Percentiles rank a stretch among this genome's conserved stretches.
These are phyloP conservation scores for Oxycera nigricornis DNA, from an alignment of 2,888 invertebrate genomes.

Conservation along the genomic window DNA sequence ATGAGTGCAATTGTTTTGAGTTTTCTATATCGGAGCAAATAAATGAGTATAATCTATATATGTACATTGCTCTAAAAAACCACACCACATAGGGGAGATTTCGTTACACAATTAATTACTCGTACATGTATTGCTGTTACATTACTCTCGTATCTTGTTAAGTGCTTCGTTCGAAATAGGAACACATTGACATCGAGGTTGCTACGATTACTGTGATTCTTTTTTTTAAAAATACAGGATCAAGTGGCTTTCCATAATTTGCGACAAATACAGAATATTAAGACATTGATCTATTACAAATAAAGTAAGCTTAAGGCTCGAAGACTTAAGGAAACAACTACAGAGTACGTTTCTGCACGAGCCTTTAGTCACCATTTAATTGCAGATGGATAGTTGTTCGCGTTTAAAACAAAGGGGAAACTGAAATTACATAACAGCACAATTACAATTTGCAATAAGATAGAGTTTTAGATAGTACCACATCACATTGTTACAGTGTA, in stretches of 20 bases:
- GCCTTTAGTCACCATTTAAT: background rate
- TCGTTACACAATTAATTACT: conserved; percentile 28
- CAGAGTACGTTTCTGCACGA: background rate
- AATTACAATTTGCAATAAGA: conserved; percentile 21
- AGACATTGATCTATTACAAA: background rate
- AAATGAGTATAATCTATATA: conserved; percentile 31
- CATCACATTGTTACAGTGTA: conserved; percentile 48
- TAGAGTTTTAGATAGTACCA: conserved; percentile 54
- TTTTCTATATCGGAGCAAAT: background rate
- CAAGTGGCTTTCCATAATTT: background rate
- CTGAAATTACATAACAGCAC: background rate
- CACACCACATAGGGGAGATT: conserved; percentile 40
- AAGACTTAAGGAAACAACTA: background rate
- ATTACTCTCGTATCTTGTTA: background rate
- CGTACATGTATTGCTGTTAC: background rate
- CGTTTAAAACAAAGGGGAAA: background rate
- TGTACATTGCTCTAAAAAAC: conserved; percentile 32
- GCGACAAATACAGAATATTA: background rate
- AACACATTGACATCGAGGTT: conserved; percentile 2
- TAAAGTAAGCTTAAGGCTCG: background rate
- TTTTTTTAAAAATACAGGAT: background rate
- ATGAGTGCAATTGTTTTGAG: conserved; percentile 6
- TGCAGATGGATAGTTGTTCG: conserved; percentile 11
- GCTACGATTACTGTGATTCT: conserved; percentile 11
- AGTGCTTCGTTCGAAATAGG: conserved; percentile 1